Evolutionary conservation across 2,888 invertebrate genomes (phyloP), one percentile per base, ranked within the genome.

Genomic region (Frankliniella intonsa): DNA sequence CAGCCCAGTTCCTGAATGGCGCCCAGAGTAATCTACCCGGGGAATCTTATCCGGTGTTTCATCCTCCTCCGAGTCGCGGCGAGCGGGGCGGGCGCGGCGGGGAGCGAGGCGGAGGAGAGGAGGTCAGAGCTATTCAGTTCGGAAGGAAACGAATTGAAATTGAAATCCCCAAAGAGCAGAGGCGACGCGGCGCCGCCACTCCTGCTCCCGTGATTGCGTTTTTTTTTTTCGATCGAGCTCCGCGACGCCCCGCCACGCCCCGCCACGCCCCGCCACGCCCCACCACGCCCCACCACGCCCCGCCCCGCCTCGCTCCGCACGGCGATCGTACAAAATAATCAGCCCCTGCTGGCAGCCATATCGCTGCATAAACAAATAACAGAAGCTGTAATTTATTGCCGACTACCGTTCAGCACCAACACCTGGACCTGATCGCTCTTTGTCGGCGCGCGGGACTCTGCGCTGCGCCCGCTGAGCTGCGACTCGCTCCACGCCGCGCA

Each of bases 61-160:
- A 38, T 38, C 38, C 38, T 38, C 38, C 38, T 38, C 38, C 5
- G 38, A 38, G 38, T 38, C 38, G 38, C 5, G 38, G 38, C 38
- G 38, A 38, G 38, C 38, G 5, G 38, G 3, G 3, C 38, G 38
- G 38, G 38, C 38, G 3, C 5, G 38, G 38, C 38, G 38, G 38
- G 38, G 38, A 38, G 38, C 3, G 38, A 5, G 5, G 5, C 38
- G 38, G 38, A 5, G 38, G 38, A 38, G 38, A 2, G 38, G 38
- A 38, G 38, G 5, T 2, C 38, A 2, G 38, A 38, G 38, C 38
- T 2, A 38, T 38, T 38, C 38, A 38, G 38, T 5, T 25, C 69
- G 69, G 69, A 76, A 76, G 69, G 69, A 76, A 76, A 76, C 69
- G 69, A 76, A 76, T 76, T 76, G 69, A 76, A 76, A 76, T 76